phyloP scores from a whole-genome alignment of 53 echinoderm and acorn worm genomes.

The Glandiceps talaboti region DNA sequence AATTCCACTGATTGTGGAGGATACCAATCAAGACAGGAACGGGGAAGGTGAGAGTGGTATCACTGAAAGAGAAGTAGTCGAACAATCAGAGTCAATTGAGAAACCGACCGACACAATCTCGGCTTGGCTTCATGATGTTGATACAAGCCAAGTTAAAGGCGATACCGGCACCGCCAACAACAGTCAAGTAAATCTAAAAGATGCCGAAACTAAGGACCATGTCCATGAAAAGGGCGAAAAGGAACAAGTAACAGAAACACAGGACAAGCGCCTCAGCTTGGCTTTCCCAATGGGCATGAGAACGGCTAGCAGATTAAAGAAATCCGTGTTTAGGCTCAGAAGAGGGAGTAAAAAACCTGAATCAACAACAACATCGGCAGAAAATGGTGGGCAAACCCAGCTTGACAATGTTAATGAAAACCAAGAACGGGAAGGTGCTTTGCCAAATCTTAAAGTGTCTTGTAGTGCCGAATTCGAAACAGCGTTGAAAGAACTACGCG shows the following conservation, averaged over 20 bases:
- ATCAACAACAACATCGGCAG: neutral
- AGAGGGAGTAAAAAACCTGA: neutral
- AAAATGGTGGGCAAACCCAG: neutral
- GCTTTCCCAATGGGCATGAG: neutral
- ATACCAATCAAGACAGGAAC: neutral
- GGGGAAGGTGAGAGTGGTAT: neutral
- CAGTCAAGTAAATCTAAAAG: no score
- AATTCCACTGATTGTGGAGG: neutral
- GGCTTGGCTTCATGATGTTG: no score
- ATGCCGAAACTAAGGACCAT: neutral
- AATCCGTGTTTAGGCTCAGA: neutral
- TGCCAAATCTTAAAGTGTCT: neutral
- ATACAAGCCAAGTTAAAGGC: neutral
- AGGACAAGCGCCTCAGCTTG: neutral
- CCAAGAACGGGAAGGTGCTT: neutral
- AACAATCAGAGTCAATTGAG: neutral
- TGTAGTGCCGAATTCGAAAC: neutral
- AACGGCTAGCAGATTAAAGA: neutral
- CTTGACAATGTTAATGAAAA: neutral
- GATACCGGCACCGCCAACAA: neutral
- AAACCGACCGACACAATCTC: neutral
- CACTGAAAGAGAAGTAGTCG: neutral
- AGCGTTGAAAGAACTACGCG: neutral
- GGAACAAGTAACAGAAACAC: neutral
- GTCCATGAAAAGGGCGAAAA: neutral